Evolutionary conservation across 2,888 invertebrate genomes (phyloP), one percentile per base, ranked within the genome.

Genomic region (Trichogramma evanescens): DNA sequence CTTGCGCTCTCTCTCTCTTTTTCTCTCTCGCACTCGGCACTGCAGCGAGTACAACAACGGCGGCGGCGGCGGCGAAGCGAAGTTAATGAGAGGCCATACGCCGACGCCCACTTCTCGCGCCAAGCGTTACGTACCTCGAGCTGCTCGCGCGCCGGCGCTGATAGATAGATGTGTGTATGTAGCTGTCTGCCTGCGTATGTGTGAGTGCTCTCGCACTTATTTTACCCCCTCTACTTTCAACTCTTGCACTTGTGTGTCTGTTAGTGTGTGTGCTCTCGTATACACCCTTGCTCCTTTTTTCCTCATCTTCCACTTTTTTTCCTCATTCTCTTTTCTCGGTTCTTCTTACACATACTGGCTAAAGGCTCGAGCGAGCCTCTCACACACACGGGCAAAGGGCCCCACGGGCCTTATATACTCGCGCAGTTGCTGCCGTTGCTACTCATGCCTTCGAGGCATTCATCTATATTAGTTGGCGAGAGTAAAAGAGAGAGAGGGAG

Each of bases 21-120:
- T n/a, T 45, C 45, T 45, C 45, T 45, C 45, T 71, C 66, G 79
- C 79, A 66, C n/a, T n/a, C n/a, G n/a, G n/a, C n/a, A n/a, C 75
- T 41, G 52, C 50, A 9, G 42, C 5, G 50, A 78, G 55, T 80
- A 79, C 65, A 80, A 80, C 69, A 84, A 85, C 73, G 84, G 82
- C 52, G 84, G 80, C 68, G 85, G 76, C 65, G 83, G 80, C 66
- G 80, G 80, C 70, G 79, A 74, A 54, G 63, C 80, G 79, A 26
- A 75, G 74, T 75, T 77, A 77, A 77, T 77, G 75, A 77, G 77
- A 77, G 72, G 73, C 76, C 74, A 74, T 74, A 76, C 72, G 71
- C 73, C 75, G 66, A 76, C 77, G 77, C 77, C 77, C 74, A 79
- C 75, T 76, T 78, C 78, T 26, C 26, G 26, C 26, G 26, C 26